Base-by-base conservation (phyloP, 2,113 vertebrate species). In the Hippocampus zosterae region DNA sequence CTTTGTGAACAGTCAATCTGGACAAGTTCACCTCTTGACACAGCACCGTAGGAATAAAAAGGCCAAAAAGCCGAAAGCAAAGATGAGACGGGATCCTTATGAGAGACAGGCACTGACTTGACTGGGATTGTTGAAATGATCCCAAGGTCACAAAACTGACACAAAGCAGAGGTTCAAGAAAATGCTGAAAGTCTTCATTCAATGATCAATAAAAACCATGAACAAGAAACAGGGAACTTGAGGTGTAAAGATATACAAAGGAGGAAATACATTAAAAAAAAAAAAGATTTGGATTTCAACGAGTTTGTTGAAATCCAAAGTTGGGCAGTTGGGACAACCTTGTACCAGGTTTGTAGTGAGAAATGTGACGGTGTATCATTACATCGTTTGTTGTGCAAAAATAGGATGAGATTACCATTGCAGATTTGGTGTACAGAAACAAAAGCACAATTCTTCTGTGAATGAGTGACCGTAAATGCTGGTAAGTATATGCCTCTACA, bases 81-180 rank as follows among this genome's bases (percentile, higher is more conserved):
- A 60, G 15, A 46, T 29, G 37, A 79, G 52, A 73, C 27, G 62
- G 56, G 68, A 50, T 71, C 18, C 44, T 23, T 8, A 41, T 71
- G 8, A 70, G 23, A 76, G 57, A 76, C 88, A 80, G 48, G 87
- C 73, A 79, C 18, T 41, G 67, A 88, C 88, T 84, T 41, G 87
- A 86, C 73, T 66, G 61, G 21, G 87, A 84, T 73, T 69, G 53
- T 67, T 40, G 76, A 57, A 13, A 67, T 71, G 66, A 71, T 75
- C 29, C 59, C 50, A 60, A 65, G 23, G 33, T 33, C 13, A 46
- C 5, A 10, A 7, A 7, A 16, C 42, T 8, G 23, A 48, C 1
- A 19, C 13, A 19, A 37, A 33, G 2, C 27, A 37, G 25, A 59
- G 6, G 57, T 9, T 6, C 6, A 12, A 44, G 23, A 25, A 46